Base-by-base conservation (phyloP, 2,888 invertebrate genomes). In the Cheiracanthium punctorium region DNA sequence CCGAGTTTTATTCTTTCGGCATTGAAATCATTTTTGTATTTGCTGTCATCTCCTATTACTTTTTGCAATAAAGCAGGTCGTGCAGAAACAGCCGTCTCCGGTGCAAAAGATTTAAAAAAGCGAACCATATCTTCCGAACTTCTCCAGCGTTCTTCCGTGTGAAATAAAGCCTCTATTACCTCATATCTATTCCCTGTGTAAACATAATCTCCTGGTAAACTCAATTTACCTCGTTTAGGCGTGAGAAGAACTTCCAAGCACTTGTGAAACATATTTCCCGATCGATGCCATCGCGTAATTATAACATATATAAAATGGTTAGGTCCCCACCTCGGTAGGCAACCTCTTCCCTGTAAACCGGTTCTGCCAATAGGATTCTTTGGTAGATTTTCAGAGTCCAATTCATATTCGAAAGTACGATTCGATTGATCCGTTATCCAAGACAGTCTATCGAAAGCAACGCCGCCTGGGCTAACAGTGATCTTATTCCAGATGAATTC, bases 281-380 rank as follows among this genome's bases (percentile, higher is more conserved):
- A 17, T 1, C 33, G 69, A 32, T 75, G 75, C 82, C 72, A 91
- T 75, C 91, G 88, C 0, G 91, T 91, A 30, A 91, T 90, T 14
- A 91, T 90, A 1, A 90, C 90, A 76, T 90, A 90, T 24, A 91
- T 90, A 58, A 90, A 89, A 88, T 91, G 91, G 76, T 91, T 91
- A 20, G 91, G 91, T 20, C 91, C 91, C 91, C 91, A 91, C 32
- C 91, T 89, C 90, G 90, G 91, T 52, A 91, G 87, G 30, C 88
- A 88, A 20, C 91, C 91, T 64, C 90, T 89, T 8, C 91, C 91
- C 69, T 90, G 88, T 8, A 91, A 79, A 24, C 91, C 91, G 1
- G 91, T 91, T 32, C 91, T 88, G 4, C 91, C 91, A 84, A 91
- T 88, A 2, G 91, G 91, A 87, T 91, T 91, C 65, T 91, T 91